Evolutionary conservation across 2,113 vertebrate species (phyloP).

Genomic region (Pristiophorus japonicus): DNA sequence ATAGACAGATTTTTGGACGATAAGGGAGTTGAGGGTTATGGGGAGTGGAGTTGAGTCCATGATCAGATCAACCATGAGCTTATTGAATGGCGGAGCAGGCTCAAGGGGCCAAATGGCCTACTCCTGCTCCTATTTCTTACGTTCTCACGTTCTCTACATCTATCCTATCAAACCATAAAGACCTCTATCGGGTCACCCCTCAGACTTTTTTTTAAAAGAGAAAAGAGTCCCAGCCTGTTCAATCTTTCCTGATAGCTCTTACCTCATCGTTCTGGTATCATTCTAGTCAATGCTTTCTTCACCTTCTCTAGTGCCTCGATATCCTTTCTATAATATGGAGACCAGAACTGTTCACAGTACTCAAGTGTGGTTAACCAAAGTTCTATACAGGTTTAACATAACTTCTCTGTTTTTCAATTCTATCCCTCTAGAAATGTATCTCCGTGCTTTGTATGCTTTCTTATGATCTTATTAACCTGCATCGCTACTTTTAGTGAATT

Average conservation of each 20-base stretch:
- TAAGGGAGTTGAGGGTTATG: too few species aligned
- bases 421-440: not conserved
- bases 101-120: too few species aligned
- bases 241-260: not conserved
- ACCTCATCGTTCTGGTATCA: not conserved
- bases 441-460: not conserved
- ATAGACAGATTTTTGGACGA: too few species aligned
- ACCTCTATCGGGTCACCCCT: not conserved
- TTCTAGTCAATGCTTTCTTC: not conserved
- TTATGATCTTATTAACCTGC: not conserved
- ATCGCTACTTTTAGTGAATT: not conserved
- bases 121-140: too few species aligned
- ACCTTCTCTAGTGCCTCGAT: not conserved
- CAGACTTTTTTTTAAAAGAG: not conserved
- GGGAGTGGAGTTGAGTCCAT: too few species aligned
- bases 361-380: not conserved
- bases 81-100: too few species aligned
- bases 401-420: too few species aligned
- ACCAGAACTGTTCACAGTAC: not conserved
- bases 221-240: not conserved
- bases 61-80: too few species aligned
- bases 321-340: not conserved
- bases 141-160: too few species aligned
- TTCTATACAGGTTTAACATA: too few species aligned
- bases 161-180: not conserved